Base-by-base conservation (phyloP, 2,797 vertebrate species). In the Anabacerthia variegaticeps region DNA sequence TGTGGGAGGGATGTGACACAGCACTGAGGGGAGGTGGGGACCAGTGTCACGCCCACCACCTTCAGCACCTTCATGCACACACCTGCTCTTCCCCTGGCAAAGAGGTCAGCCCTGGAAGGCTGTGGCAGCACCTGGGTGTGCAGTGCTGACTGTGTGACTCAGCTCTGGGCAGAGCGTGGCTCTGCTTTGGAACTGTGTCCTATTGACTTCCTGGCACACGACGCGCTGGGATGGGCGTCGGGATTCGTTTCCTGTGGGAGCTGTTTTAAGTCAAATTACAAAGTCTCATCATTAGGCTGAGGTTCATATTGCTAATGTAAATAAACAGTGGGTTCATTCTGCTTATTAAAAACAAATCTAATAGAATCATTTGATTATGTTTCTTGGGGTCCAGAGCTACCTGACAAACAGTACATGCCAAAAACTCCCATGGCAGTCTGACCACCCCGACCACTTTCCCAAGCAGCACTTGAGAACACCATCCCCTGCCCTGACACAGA, bases 161-260 rank as follows among this genome's bases (percentile, higher is more conserved):
- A 69, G 17, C 30, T 46, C 73, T 87, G 72, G 27, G 62, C 43
- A 46, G 82, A 86, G 51, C 2, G 2, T 6, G 52, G 48, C 71
- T 86, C 52, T 68, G 48, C 26, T 28, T 32, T 78, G 94, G 94
- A 93, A 96, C 84, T 10, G 59, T 9, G 52, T 68, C 41, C 15
- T 3, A 21, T 8, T 37, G 79, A 44, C 91, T 94, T 92, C 84
- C 92, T 73, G 55, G 88, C 77, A 54, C 62, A 55, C 17, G 28
- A 7, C 15, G 32, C 36, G 58, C 62, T 74, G 63, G 78, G 65
- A 88, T 7, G 85, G 89, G 72, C 18, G 34, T 32, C 51, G 80
- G 75, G 55, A 89, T 55, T 37, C 3, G 12, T 14, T 83, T 94
- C 81, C 92, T 69, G 66, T n/a, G 88, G 66, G 65, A 82, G 44